These are phyloP conservation scores for Eptesicus fuscus DNA, from an alignment of 2,113 vertebrate species.

Conservation along the genomic window DNA sequence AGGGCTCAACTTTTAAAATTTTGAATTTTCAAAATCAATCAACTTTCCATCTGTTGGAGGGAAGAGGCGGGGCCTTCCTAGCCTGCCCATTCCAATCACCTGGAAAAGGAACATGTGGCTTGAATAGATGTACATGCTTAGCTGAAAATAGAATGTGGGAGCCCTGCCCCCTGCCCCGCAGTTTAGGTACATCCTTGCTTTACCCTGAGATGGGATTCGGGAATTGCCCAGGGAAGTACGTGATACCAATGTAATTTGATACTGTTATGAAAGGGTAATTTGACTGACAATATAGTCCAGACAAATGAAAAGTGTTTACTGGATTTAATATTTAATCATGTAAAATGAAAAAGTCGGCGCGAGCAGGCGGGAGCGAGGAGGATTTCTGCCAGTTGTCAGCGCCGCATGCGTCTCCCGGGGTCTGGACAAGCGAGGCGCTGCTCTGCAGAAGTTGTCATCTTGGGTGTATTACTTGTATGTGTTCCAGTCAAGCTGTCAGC, in stretches of 20 bases:
- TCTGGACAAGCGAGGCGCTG: background rate
- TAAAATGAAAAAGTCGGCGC: slow-evolving; percentile 69
- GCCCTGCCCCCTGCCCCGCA: background rate
- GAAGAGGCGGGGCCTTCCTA: background rate
- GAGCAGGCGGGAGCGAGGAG: background rate
- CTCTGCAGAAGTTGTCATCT: background rate
- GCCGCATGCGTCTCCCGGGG: background rate
- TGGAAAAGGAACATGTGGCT: slow-evolving; percentile 2
- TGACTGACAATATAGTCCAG: slow-evolving; percentile 67
- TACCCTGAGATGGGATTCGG: background rate
- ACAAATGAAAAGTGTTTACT: slow-evolving; percentile 76
- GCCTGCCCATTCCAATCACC: background rate
- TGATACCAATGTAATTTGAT: slow-evolving; percentile 20
- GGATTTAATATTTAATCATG: slow-evolving; percentile 81
- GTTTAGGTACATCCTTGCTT: background rate
- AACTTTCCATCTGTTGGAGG: background rate
- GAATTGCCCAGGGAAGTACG: slow-evolving; percentile 48
- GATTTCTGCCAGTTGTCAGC: background rate
- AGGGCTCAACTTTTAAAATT: background rate
- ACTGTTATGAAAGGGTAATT: slow-evolving; percentile 66
- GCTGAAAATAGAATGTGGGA: background rate
- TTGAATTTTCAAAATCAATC: background rate
- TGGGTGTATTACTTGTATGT: background rate
- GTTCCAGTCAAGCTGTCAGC: slow-evolving; percentile 31
- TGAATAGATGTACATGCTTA: background rate